These are phyloP conservation scores for Archocentrus centrarchus DNA, from an alignment of 2,113 vertebrate species.

Conservation along the genomic window DNA sequence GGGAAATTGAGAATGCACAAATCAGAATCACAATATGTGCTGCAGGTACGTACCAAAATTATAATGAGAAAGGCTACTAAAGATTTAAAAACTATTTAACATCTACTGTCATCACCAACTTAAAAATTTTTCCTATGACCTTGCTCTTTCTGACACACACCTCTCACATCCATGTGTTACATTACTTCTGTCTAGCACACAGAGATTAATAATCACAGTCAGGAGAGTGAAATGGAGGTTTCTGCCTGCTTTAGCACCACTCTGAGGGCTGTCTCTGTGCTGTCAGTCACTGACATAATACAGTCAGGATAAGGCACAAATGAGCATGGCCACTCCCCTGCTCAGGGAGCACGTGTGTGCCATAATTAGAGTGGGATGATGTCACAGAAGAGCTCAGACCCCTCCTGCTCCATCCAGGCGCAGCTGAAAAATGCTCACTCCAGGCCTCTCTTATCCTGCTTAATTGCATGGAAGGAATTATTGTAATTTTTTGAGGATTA, in stretches of 20 bases:
- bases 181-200: constrained; percentile 30
- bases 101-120: constrained; percentile 10
- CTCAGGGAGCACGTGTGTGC: constrained; percentile 71
- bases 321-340: constrained; percentile 66
- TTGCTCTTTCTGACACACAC: constrained; percentile 29
- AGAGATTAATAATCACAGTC: constrained; percentile 57
- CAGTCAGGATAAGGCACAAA: constrained; percentile 64
- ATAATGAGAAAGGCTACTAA: constrained; percentile 2
- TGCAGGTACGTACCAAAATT: neutral
- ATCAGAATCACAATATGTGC: neutral
- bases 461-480: constrained; percentile 79
- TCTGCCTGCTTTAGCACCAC: constrained; percentile 51
- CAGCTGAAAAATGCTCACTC: constrained; percentile 71
- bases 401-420: constrained; percentile 60
- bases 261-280: constrained; percentile 45
- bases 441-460: constrained; percentile 71
- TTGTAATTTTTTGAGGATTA: constrained; percentile 73
- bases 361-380: constrained; percentile 81
- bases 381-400: constrained; percentile 74
- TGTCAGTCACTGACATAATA: constrained; percentile 69
- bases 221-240: constrained; percentile 67
- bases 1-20: neutral
- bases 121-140: constrained; percentile 33
- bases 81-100: constrained; percentile 14
- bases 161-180: constrained; percentile 34